Evolutionary conservation across 2,797 vertebrate species (phyloP).

Genomic region (Erpetoichthys calabaricus): DNA sequence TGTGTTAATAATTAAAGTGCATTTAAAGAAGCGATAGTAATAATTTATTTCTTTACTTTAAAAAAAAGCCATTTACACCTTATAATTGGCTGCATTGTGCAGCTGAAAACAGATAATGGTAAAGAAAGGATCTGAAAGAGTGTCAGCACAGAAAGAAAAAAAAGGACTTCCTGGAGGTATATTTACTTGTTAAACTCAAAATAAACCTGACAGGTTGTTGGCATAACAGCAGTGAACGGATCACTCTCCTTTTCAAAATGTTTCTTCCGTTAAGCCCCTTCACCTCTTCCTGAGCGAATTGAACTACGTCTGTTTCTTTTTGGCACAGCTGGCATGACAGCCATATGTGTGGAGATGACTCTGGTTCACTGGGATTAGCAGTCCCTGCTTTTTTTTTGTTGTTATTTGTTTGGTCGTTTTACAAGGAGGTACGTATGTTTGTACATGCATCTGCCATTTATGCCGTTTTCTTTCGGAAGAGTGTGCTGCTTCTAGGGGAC

Average conservation of each 20-base stretch:
- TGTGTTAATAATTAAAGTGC: too few species aligned
- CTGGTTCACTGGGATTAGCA: constrained; percentile 30
- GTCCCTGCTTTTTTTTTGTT: neutral
- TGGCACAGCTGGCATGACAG: constrained; percentile 55
- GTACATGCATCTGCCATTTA: neutral
- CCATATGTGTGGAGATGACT: constrained; percentile 63
- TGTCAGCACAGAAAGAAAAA: too few species aligned
- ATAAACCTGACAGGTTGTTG: too few species aligned
- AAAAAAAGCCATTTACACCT: too few species aligned
- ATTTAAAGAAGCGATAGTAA: too few species aligned
- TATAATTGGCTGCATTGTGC: too few species aligned
- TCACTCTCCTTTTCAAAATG: constrained; percentile 59
- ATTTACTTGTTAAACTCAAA: too few species aligned
- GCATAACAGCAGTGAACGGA: constrained; percentile 17
- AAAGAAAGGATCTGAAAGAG: too few species aligned
- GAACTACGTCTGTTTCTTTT: constrained; percentile 68
- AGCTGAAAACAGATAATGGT: too few species aligned
- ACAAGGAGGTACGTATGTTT: neutral
- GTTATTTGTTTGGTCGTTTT: neutral
- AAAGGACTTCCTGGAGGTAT: too few species aligned
- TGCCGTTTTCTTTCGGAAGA: neutral
- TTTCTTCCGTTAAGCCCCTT: constrained; percentile 64
- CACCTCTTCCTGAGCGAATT: constrained; percentile 68
- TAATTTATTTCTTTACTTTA: too few species aligned
- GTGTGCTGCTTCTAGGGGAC: too few species aligned